These are phyloP conservation scores for Macrosoma leucophasiata DNA, from an alignment of 2,888 invertebrate genomes.

Conservation along the genomic window DNA sequence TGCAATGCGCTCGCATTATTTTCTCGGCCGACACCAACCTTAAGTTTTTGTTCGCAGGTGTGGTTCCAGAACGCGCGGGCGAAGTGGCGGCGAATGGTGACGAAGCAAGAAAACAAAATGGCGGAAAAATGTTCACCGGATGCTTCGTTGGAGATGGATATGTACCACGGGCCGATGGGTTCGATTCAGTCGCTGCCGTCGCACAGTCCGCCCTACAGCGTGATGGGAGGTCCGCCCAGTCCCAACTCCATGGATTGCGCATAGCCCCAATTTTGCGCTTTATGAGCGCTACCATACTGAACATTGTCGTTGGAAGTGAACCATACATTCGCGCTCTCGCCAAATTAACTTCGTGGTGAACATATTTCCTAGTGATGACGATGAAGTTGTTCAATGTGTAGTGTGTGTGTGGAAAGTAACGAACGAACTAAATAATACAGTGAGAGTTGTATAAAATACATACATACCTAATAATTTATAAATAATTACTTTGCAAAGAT, in stretches of 20 bases:
- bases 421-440: constrained; percentile 5
- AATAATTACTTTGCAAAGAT: no score
- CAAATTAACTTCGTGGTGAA: constrained; percentile 23
- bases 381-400: constrained; percentile 16
- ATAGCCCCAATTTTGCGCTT: constrained; percentile 73
- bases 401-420: constrained; percentile 15
- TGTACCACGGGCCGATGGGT: constrained; percentile 79
- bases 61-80: constrained; percentile 97
- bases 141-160: constrained; percentile 78
- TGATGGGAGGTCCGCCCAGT: constrained; percentile 79
- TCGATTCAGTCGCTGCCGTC: constrained; percentile 79
- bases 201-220: constrained; percentile 82
- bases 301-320: constrained; percentile 29
- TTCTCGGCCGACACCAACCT: constrained; percentile 36
- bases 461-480: no score
- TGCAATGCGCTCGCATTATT: constrained; percentile 34
- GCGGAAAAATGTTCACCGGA: constrained; percentile 82
- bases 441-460: no score
- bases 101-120: constrained; percentile 85
- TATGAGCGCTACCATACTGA: constrained; percentile 48
- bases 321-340: constrained; percentile 17
- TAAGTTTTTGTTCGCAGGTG: constrained; percentile 80
- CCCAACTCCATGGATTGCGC: constrained; percentile 85
- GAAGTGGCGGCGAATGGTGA: constrained; percentile 93
- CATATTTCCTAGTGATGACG: constrained; percentile 19